Base-by-base conservation (phyloP, 2,888 invertebrate genomes). In the Bembecia ichneumoniformis region DNA sequence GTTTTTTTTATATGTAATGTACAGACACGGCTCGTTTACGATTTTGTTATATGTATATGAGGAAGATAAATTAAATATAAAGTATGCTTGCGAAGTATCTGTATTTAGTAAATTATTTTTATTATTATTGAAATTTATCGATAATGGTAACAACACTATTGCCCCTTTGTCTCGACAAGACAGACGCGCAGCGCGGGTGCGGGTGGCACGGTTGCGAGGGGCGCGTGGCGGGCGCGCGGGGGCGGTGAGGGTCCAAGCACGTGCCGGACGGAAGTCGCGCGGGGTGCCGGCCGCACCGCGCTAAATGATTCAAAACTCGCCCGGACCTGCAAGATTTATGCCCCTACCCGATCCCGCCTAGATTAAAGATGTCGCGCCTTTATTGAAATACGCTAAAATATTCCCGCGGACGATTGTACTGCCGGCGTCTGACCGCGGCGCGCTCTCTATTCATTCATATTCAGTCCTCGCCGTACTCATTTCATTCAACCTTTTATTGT, bases 111-210 rank as follows among this genome's bases (percentile, higher is more conserved):
- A 20, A 20, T 20, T 1, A 20, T 20, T 17, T 17, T 2, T 3
- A 1, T 3, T 2, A 3, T 17, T 2, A 17, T 17, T 17, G 17
- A 46, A 46, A n/a, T 34, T 28, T 46, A 46, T 46, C 46, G 45
- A 46, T 34, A 46, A 11, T 4, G 1, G 5, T 40, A 2, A 52
- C 79, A 69, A 52, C 80, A 54, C 86, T 81, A 75, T 56, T 66
- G 80, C 77, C 82, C 84, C 84, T 86, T 87, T 87, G 87, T 87
- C 87, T 87, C 84, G 83, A 77, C 82, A 87, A 87, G 87, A 87
- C 84, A 86, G 84, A 80, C 84, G 82, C 79, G 74, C 68, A 66
- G 54, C 54, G 54, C 55, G 55, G 61, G 62, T 66, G 64, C 59
- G 60, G 65, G 64, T 64, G 64, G 63, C 64, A 58, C 64, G 58